Percentiles rank a stretch among this genome's conserved stretches.
Evolutionary conservation across 2,888 invertebrate genomes (phyloP).

Genomic region (Blera fallax): DNA sequence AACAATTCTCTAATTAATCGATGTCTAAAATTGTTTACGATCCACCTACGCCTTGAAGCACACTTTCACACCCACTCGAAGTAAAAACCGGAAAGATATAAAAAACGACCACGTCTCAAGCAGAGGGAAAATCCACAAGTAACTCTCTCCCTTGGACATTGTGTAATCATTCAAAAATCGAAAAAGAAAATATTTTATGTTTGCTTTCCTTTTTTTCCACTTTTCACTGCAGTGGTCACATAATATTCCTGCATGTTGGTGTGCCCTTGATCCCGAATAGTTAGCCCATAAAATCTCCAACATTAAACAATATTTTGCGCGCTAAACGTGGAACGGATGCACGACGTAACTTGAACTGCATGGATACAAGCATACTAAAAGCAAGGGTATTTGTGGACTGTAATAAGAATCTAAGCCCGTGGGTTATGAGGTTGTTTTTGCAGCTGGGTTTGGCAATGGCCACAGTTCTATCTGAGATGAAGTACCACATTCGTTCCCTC

Average conservation of each 20-base stretch:
- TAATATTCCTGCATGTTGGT: conserved; percentile 20
- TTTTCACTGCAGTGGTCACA: conserved; percentile 1
- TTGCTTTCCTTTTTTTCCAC: background rate
- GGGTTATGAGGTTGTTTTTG: conserved; percentile 48
- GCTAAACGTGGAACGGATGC: background rate
- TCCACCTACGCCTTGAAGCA: conserved; percentile 36
- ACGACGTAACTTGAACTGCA: conserved; percentile 18
- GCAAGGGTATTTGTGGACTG: background rate
- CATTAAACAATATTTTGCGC: conserved; percentile 40
- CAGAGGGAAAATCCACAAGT: conserved; percentile 30
- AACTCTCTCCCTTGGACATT: conserved; percentile 22
- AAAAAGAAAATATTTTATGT: background rate
- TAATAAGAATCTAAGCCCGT: conserved; percentile 50
- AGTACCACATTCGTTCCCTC: conserved; percentile 11
- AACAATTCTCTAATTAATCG: conserved; percentile 24
- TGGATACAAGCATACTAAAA: conserved; percentile 3
- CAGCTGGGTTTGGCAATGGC: conserved; percentile 24
- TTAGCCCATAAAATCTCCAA: conserved; percentile 42
- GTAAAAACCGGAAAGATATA: background rate
- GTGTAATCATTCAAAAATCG: conserved; percentile 39
- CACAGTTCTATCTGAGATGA: conserved; percentile 33
- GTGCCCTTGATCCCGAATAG: conserved; percentile 61
- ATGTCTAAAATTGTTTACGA: conserved; percentile 8
- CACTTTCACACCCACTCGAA: conserved; percentile 31
- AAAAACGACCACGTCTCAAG: background rate